Base-by-base conservation (phyloP, 2,888 invertebrate genomes). In the Nezara viridula region DNA sequence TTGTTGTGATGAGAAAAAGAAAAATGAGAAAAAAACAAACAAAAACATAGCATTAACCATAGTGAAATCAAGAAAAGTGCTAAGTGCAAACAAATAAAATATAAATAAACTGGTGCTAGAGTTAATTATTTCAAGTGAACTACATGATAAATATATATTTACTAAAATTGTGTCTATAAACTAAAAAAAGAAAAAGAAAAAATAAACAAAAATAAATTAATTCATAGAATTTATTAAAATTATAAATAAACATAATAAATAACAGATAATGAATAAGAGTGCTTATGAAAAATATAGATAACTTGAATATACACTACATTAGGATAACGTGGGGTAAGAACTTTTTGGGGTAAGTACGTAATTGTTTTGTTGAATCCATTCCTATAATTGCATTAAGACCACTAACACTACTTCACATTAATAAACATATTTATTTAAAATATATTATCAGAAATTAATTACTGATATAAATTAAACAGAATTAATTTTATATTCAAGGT, bases 61-160 rank as follows among this genome's bases (percentile, higher is more conserved):
- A 73, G 4, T n/a, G n/a, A 21, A 16, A 44, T 44, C 37, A 77
- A 40, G 37, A 77, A 40, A 77, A 77, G 12, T 40, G n/a, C n/a
- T n/a, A 81, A 55, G 66, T 32, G 32, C 37, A 37, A 66, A 19
- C 47, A 10, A 47, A 21, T 66, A n/a, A 55, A 66, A 55, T 32
- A 7, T 27, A n/a, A n/a, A n/a, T n/a, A n/a, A n/a, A n/a, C n/a
- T n/a, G 24, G 24, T 50, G 40, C 86, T 86, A 37, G 50, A 40
- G 37, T 50, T 52, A 86, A 86, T 86, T 52, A 86, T 50, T 86
- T 55, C 55, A 73, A 49, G 21, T 5, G 37, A 12, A 85, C 3
- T n/a, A 85, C 81, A 24, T 37, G 37, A 19, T 73, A 73, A 60
- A n/a, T 32, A 73, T 37, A 73, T 73, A 37, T 37, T 6, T 32